A percentile compares a stretch with the other conserved stretches of the same genome.
These are phyloP conservation scores for Nesometra sesokonis DNA, from an alignment of 35 echinoderm and acorn worm genomes.

Conservation along the genomic window DNA sequence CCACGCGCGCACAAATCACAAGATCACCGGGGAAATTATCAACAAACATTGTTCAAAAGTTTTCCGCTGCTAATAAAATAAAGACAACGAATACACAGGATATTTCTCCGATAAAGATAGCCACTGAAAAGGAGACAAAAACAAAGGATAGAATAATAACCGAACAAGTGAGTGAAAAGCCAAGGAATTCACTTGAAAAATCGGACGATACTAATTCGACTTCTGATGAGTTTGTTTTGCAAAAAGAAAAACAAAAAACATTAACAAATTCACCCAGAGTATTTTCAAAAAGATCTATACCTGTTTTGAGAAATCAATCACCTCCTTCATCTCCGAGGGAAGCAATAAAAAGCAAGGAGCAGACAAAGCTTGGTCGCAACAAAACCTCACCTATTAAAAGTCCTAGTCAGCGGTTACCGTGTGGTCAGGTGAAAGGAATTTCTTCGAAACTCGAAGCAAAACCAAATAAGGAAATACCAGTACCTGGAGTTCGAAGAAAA, in stretches of 20 bases:
- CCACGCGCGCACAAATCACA: neutral
- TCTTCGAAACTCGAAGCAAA: neutral
- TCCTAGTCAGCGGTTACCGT: neutral
- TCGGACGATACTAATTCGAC: neutral
- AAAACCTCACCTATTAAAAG: neutral
- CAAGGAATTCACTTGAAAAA: neutral
- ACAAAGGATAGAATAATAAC: neutral
- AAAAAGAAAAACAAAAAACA: neutral
- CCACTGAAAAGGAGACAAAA: neutral
- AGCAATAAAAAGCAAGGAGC: neutral
- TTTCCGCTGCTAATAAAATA: too few relatives aligned
- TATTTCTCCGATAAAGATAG: too few relatives aligned
- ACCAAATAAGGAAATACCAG: neutral
- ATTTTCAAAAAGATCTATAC: neutral
- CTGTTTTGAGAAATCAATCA: neutral
- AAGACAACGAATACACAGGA: too few relatives aligned
- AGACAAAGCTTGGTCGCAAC: neutral
- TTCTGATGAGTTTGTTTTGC: too few relatives aligned
- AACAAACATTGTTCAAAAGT: neutral
- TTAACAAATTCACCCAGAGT: neutral
- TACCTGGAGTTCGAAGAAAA: neutral
- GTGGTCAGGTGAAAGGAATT: neutral
- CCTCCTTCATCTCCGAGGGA: neutral
- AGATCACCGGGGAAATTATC: neutral
- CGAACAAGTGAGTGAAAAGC: neutral